Conservation (phyloP, 2,888 invertebrate species). For the Dryadula phaetusa region DNA sequence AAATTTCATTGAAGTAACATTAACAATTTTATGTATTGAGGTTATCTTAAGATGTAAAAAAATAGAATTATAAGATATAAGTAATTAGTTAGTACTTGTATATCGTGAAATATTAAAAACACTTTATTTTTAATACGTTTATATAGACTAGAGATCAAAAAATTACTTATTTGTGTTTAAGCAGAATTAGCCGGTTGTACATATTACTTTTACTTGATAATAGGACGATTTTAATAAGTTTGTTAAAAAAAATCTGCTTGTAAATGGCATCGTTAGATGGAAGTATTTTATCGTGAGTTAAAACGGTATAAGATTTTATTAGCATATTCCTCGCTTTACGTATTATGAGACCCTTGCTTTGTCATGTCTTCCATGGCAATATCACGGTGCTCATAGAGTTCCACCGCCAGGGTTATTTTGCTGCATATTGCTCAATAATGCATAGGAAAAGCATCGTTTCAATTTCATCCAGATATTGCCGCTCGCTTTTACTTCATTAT, state of each 20-base stretch:
- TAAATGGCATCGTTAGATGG: conserved; percentile 13
- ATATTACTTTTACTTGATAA: no score
- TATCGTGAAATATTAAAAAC: no score
- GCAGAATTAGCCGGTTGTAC: no score
- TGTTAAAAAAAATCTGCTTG: background rate
- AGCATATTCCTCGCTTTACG: conserved; percentile 14
- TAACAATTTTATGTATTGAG: no score
- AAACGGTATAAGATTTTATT: conserved; percentile 14
- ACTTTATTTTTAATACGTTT: no score
- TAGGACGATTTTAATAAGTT: no score
- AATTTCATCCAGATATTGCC: conserved; percentile 12
- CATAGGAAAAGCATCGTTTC: conserved; percentile 17
- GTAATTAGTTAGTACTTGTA: no score
- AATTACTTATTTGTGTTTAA: no score
- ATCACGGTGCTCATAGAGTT: conserved; percentile 15
- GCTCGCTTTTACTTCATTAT: background rate
- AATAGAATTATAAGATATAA: no score
- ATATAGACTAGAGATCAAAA: no score
- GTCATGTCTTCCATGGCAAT: conserved; percentile 1
- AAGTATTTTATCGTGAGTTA: background rate
- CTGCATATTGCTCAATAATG: conserved; percentile 26
- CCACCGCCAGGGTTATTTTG: conserved; percentile 26
- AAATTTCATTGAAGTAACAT: no score
- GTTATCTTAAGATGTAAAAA: no score
- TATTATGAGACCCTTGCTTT: conserved; percentile 15